Evolutionary conservation across 2,888 invertebrate genomes (phyloP), one percentile per base, ranked within the genome.

Genomic region (Drosophila melanosoma): DNA sequence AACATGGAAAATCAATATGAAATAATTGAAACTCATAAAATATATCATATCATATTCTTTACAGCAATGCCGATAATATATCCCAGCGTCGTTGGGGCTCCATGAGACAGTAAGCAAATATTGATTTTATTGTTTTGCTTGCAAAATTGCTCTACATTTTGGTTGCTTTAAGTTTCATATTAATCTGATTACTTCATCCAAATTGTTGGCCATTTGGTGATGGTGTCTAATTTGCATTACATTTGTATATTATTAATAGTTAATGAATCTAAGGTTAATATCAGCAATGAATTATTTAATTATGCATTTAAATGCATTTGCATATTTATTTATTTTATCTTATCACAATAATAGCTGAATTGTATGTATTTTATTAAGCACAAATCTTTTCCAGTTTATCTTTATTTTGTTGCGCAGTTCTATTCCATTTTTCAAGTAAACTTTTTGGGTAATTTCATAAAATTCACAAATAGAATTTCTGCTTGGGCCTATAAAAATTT

Each of bases 31-130:
- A 45, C n/a, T 35, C 35, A n/a, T 67, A 48, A 38, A 49, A 33
- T 54, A 61, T 56, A 59, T 40, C 17, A 59, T 83, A 91, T 88
- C 82, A 69, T 66, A 69, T 87, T 89, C 78, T 83, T 94, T 93
- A 64, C 93, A 95, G 95, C 92, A 94, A 95, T 91, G 94, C 94
- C 74, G 95, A 95, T 90, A 94, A 94, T 83, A 92, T 95, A 82
- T 94, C 95, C 69, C 94, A 95, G 91, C 93, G 95, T 90, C 94
- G 95, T 93, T 95, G 95, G 95, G 95, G 95, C 81, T 95, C 95
- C 71, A 95, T 95, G 94, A 93, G 95, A 93, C 94, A 95, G 94
- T 94, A 94, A 94, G 94, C 81, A 77, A 23, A 67, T 45, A 59
- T 33, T 58, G 62, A 56, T 40, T 52, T 15, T 53, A 48, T 62